phyloP scores from a whole-genome alignment of 2,113 vertebrate species.

The Brachionichthys hirsutus region DNA sequence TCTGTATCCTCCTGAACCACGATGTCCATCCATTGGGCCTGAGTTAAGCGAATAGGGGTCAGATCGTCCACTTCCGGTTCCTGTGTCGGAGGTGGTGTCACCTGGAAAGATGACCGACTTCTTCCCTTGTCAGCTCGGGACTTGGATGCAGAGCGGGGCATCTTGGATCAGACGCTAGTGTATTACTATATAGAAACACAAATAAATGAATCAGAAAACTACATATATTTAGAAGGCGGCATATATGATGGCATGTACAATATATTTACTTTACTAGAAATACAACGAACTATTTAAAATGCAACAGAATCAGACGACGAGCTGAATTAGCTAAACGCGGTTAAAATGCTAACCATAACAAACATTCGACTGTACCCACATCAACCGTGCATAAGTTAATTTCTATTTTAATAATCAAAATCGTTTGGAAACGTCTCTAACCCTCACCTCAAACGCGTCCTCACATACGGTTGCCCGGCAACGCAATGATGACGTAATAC shows the following conservation, averaged over 20 bases:
- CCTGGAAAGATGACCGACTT: background rate
- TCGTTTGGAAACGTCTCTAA: background rate
- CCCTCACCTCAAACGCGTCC: conserved; percentile 10
- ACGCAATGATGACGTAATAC: conserved; percentile 49
- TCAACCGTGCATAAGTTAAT: too few species aligned
- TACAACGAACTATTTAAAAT: too few species aligned
- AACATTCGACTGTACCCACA: too few species aligned
- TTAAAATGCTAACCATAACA: too few species aligned
- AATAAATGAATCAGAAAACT: background rate
- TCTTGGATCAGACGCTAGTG: conserved; percentile 36
- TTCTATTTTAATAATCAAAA: too few species aligned
- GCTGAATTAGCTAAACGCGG: too few species aligned
- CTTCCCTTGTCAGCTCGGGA: conserved; percentile 65
- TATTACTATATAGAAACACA: conserved; percentile 3
- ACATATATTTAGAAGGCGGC: too few species aligned
- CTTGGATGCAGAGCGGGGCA: conserved; percentile 65
- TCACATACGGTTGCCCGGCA: conserved; percentile 40
- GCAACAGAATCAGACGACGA: too few species aligned
- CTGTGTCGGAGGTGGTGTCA: conserved; percentile 16
- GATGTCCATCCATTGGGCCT: conserved; percentile 72
- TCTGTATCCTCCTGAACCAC: conserved; percentile 70
- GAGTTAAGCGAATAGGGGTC: conserved; percentile 60
- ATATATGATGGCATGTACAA: background rate
- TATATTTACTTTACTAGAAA: background rate
- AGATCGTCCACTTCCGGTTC: conserved; percentile 51